Conservation (phyloP, 2,888 invertebrate species). For the Leucania comma region DNA sequence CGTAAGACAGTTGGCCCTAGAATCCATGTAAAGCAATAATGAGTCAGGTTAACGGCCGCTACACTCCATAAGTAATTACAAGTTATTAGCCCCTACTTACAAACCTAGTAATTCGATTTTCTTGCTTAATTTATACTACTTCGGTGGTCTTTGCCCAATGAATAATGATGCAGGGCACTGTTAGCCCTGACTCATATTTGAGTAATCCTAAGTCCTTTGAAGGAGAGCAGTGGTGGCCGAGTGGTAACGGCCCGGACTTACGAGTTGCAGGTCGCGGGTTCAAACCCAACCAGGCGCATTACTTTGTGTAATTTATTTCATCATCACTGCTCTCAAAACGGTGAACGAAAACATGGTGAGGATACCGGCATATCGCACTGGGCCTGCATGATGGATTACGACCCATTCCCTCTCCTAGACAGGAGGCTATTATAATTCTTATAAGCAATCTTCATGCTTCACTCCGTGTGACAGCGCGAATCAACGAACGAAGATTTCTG, state of each 20-base stretch:
- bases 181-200: conserved; percentile 22
- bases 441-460: neutral
- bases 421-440: no score
- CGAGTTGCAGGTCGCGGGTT: no score
- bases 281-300: no score
- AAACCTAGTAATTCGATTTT: conserved; percentile 45
- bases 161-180: conserved; percentile 14
- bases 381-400: no score
- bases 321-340: no score
- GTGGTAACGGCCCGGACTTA: no score
- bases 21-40: conserved; percentile 51
- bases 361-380: no score
- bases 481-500: no score
- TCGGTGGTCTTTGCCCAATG: conserved; percentile 9
- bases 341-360: no score
- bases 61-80: conserved; percentile 43
- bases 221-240: no score
- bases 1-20: conserved; percentile 28
- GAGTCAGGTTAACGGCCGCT: conserved; percentile 37
- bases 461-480: neutral
- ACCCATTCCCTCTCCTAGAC: no score
- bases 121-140: conserved; percentile 35
- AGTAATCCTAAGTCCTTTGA: neutral
- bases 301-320: no score
- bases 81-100: conserved; percentile 46